Evolutionary conservation across 1,140 invertebrate genomes (phyloP), one percentile per base, ranked within the genome.

Genomic region (Halesus radiatus): DNA sequence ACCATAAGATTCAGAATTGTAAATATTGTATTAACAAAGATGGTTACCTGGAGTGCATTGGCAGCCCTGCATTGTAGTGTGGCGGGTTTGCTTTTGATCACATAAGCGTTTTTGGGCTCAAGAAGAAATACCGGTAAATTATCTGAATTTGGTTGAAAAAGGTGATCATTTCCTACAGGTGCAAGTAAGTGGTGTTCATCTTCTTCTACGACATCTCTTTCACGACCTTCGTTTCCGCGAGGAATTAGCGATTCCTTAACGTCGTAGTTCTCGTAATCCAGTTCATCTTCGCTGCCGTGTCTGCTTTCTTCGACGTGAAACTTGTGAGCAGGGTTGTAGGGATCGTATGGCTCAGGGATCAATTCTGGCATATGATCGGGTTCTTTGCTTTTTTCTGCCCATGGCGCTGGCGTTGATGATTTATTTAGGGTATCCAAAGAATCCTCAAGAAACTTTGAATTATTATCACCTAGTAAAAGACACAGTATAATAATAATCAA

Each of bases 61-160:
- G 94, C 93, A 6, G 95, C 96, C 76, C 93, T 92, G 86, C 96
- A 97, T 73, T 92, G 93, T 37, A 98, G 88, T 0, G 91, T 93
- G 0, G 95, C 96, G 0, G 95, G 93, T 86, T 96, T 96, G 87
- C 93, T 96, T 87, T 96, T 96, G 54, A 96, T 93, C 79, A 97
- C 95, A 89, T 93, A 97, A 15, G 94, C 92, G 86, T 96, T 93
- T 84, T 94, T 91, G 0, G 96, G 96, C 84, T 97, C 95, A 64
- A 93, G 90, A 23, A 96, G 88, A 87, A 97, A 97, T 80, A 95
- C 91, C 0, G 95, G 95, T 26, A 95, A 87, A 79, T 93, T 90
- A 74, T 92, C 92, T 50, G 91, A 89, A 50, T 90, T 86, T 32
- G 89, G 88, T 37, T 91, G 89, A 10, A 92, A 82, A 0, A 89